These are phyloP conservation scores for Bergia puertoricense DNA, from an alignment of 92 coral and sea anemone species.

Conservation along the genomic window DNA sequence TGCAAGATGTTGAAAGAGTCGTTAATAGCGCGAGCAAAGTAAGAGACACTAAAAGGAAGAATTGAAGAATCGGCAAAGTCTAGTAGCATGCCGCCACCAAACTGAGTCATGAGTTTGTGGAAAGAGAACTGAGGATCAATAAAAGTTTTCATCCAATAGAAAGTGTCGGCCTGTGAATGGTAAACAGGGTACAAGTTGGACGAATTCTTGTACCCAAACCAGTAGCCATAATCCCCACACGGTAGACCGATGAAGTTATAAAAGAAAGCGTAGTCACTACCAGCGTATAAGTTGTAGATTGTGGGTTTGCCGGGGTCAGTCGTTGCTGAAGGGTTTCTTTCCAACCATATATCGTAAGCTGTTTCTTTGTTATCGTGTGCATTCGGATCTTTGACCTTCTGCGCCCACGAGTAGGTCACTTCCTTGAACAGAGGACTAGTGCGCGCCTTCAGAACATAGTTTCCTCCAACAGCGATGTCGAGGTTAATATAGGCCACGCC, in stretches of 20 bases:
- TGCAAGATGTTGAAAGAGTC: conserved; percentile 58
- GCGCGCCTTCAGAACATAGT: conserved; percentile 79
- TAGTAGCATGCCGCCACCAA: conserved; percentile 75
- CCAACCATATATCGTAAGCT: conserved; percentile 77
- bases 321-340: conserved; percentile 60
- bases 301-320: conserved; percentile 60
- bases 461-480: conserved; percentile 91
- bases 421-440: conserved; percentile 86
- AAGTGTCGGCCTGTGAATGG: conserved; percentile 90
- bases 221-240: conserved; percentile 89
- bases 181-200: conserved; percentile 82
- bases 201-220: conserved; percentile 64
- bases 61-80: conserved; percentile 79
- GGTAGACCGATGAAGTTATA: conserved; percentile 92
- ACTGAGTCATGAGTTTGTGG: conserved; percentile 83
- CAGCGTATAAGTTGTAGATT: conserved; percentile 64
- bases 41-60: conserved; percentile 69
- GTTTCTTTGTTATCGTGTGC: conserved; percentile 54
- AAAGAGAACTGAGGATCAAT: conserved; percentile 80
- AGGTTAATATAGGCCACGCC: conserved; percentile 92
- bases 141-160: conserved; percentile 80
- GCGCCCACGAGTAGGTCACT: conserved; percentile 73
- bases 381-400: conserved; percentile 69
- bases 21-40: conserved; percentile 70
- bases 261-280: conserved; percentile 91